A percentile compares a stretch with the other conserved stretches of the same genome.
Conservation (phyloP, 2,797 vertebrate genomes). For the Argya squamiceps region DNA sequence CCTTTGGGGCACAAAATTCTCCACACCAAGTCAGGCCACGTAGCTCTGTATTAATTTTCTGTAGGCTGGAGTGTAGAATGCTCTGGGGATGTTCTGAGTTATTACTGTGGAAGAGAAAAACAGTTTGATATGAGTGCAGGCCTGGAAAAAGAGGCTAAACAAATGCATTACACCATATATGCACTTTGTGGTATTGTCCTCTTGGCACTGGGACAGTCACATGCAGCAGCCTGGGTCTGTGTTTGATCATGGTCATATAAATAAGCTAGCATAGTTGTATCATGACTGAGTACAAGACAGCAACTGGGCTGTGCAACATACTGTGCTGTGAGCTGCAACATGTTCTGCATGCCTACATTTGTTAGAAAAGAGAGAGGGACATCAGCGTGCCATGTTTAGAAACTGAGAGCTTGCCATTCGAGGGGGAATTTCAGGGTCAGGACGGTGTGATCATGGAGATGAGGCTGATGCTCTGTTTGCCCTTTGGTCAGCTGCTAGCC, state of each 20-base stretch:
- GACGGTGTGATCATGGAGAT: background rate
- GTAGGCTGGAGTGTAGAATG: background rate
- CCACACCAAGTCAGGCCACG: background rate
- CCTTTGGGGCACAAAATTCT: background rate
- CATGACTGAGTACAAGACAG: background rate
- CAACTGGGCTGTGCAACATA: background rate
- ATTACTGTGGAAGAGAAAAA: background rate
- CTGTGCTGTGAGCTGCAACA: background rate
- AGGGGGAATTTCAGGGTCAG: background rate
- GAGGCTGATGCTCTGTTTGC: background rate
- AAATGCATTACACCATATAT: background rate
- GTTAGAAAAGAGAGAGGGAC: background rate
- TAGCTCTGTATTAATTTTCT: background rate
- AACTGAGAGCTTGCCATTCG: background rate
- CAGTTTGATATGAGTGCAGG: background rate
- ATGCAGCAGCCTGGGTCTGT: background rate
- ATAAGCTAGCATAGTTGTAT: background rate
- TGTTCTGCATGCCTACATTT: background rate
- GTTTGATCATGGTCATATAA: background rate
- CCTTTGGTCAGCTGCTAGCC: background rate
- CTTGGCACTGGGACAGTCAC: background rate
- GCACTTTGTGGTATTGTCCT: background rate
- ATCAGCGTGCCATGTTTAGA: background rate
- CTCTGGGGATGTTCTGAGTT: background rate
- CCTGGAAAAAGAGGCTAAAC: background rate